phyloP scores from a whole-genome alignment of 2,113 vertebrate genomes.

The Pithys albifrons region DNA sequence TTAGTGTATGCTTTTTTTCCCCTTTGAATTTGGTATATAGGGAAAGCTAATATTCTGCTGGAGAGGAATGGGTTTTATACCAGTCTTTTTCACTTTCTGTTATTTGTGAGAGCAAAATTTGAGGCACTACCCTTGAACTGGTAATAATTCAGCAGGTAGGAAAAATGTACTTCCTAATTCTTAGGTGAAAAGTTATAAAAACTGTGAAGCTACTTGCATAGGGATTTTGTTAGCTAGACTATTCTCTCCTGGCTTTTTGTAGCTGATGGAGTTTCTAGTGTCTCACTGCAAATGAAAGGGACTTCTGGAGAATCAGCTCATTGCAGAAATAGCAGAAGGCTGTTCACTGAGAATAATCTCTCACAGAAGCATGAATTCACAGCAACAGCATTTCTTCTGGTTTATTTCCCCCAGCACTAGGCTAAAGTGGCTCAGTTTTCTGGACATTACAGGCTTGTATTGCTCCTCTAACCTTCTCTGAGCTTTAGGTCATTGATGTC shows the following conservation, averaged over 20 bases:
- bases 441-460: neutral
- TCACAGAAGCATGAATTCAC: neutral
- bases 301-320: constrained; percentile 50
- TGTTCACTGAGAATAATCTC: constrained; percentile 11
- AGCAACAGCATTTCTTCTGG: constrained; percentile 47
- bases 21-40: neutral
- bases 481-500: neutral
- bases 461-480: neutral
- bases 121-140: neutral
- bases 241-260: neutral
- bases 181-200: neutral
- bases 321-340: constrained; percentile 27
- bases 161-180: neutral
- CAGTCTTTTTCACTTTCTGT: neutral
- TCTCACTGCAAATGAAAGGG: neutral
- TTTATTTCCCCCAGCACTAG: constrained; percentile 25
- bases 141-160: neutral
- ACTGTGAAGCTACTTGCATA: neutral
- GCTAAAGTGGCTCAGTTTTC: constrained; percentile 33
- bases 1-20: neutral
- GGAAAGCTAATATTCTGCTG: neutral
- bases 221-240: neutral
- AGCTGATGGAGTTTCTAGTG: neutral
- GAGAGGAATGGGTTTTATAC: neutral
- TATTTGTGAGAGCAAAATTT: neutral